Evolutionary conservation across 2,797 vertebrate genomes (phyloP).

Genomic region (Yasuhikotakia modesta): DNA sequence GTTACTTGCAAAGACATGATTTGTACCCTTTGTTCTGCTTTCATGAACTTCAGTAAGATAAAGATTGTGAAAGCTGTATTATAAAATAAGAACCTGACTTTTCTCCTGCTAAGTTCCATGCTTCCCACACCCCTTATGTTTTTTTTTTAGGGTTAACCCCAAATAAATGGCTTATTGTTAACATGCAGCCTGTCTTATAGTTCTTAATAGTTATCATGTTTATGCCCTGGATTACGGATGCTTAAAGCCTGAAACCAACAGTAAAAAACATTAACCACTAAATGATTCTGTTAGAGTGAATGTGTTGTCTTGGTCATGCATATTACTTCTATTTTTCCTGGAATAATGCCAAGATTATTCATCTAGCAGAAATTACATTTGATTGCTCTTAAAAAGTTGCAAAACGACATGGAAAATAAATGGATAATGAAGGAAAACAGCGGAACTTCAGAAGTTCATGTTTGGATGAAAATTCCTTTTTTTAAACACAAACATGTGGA

Average conservation of each 20-base stretch:
- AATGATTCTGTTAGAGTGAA: constrained; percentile 62
- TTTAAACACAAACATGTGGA: constrained; percentile 63
- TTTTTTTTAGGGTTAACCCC: neutral
- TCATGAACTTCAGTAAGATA: constrained; percentile 22
- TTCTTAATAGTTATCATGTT: constrained; percentile 14
- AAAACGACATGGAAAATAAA: constrained; percentile 70
- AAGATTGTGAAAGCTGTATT: constrained; percentile 41
- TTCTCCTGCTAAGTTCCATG: neutral
- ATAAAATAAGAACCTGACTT: constrained; percentile 46
- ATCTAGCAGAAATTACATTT: constrained; percentile 71
- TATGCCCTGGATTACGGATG: constrained; percentile 26
- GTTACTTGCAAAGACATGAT: constrained; percentile 23
- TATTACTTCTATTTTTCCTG: constrained; percentile 62
- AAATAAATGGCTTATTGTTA: neutral
- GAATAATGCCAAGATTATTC: constrained; percentile 66
- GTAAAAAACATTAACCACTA: constrained; percentile 58
- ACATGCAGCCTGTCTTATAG: neutral
- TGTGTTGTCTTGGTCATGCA: constrained; percentile 62
- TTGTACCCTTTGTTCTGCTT: constrained; percentile 22
- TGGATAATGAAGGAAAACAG: constrained; percentile 52
- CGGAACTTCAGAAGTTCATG: constrained; percentile 62
- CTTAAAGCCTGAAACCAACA: constrained; percentile 38
- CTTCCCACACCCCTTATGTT: neutral
- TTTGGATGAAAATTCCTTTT: constrained; percentile 44
- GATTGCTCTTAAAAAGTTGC: constrained; percentile 70